A percentile compares a stretch with the other conserved stretches of the same genome.
Conservation (phyloP, 2,888 invertebrate species). For the Trissolcus brochymenae region DNA sequence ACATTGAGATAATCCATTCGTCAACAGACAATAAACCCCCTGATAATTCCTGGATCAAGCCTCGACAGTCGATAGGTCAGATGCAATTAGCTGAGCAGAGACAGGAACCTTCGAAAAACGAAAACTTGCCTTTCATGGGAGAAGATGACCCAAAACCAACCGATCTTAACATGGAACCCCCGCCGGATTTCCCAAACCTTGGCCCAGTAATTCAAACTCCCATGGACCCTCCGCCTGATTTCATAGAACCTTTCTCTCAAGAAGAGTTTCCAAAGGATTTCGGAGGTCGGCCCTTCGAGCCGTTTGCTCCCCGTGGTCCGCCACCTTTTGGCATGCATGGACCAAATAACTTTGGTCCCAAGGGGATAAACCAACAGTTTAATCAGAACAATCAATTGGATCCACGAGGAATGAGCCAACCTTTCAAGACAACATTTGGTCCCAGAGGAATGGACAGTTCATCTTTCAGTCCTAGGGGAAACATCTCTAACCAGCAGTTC, state of each 20-base stretch:
- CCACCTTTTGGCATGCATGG: constrained; percentile 27
- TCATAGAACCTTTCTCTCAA: constrained; percentile 26
- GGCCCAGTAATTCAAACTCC: constrained; percentile 62
- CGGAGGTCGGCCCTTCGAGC: constrained; percentile 17
- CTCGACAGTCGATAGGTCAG: constrained; percentile 8
- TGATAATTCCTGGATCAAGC: constrained; percentile 36
- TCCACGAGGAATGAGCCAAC: constrained; percentile 33
- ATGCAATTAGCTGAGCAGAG: constrained; percentile 15
- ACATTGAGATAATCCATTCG: constrained; percentile 21
- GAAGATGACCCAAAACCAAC: constrained; percentile 72
- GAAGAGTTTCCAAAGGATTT: constrained; percentile 14
- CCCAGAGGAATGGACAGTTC: constrained; percentile 29
- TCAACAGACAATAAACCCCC: not conserved
- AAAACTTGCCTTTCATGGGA: constrained; percentile 71
- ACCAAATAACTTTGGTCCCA: constrained; percentile 35
- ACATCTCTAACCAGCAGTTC: constrained; percentile 36
- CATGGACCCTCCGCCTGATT: constrained; percentile 45
- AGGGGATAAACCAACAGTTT: constrained; percentile 44
- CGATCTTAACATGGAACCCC: constrained; percentile 73
- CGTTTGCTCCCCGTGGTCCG: constrained; percentile 13
- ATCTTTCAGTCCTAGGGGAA: constrained; percentile 43
- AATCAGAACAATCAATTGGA: constrained; percentile 45
- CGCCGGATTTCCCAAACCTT: constrained; percentile 71
- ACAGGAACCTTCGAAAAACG: constrained; percentile 11
- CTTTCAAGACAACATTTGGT: constrained; percentile 25